Base-by-base conservation (phyloP, 1,140 invertebrate species). In the Bathynomus jamesi region DNA sequence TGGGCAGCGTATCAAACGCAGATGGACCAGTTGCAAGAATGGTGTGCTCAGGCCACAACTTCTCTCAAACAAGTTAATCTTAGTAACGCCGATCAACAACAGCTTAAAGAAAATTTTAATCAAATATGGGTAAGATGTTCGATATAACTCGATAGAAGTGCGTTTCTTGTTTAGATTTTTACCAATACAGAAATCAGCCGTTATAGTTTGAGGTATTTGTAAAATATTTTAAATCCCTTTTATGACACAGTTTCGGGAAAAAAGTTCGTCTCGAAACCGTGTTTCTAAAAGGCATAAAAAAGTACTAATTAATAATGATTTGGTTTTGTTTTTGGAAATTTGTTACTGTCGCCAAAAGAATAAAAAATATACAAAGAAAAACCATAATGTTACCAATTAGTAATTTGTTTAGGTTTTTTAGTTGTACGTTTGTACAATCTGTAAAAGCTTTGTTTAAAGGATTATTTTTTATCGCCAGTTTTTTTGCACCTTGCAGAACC, bases 401-500 rank as follows among this genome's bases (percentile, higher is more conserved):
- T n/a, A n/a, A n/a, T n/a, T n/a, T n/a, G n/a, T n/a, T n/a, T n/a
- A n/a, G n/a, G n/a, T n/a, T n/a, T n/a, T n/a, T n/a, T n/a, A n/a
- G n/a, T n/a, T n/a, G n/a, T 40, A 40, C 7, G 32, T 40, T 40
- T 40, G 32, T 40, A 40, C 7, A 8, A 40, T 17, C 7, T 40
- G 7, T 40, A 40, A 8, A 7, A 40, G 7, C 32, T 40, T 40
- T 40, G 32, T n/a, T n/a, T n/a, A n/a, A n/a, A n/a, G 28, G 28
- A 31, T 62, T 80, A 46, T 24, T 71, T 68, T 65, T 74, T 67
- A 32, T 67, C 21, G 7, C 61, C 61, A 62, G 13, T 77, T 76
- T 67, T 75, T n/a, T n/a, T n/a, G n/a, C n/a, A 65, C 28, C 67
- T 80, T 79, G 11, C 76, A 89, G 87, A 91, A 93, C 83, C 81